phyloP scores from a whole-genome alignment of 1,140 invertebrate genomes.

The Hetaerina americana region DNA sequence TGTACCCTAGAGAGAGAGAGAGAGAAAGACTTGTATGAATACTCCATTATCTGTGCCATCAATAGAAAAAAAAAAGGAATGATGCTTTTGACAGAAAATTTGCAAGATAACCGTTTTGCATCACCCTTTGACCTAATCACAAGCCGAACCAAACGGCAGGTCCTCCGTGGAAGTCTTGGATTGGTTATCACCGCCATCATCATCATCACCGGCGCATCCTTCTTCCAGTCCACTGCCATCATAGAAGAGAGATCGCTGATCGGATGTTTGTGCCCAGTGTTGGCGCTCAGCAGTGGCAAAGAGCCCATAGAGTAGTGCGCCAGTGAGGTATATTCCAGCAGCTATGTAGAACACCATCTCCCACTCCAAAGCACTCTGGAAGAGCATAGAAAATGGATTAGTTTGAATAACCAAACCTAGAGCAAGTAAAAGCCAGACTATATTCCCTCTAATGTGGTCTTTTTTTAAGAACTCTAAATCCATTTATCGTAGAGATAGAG shows the following conservation, averaged over 20 bases:
- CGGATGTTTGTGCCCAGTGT: conserved; percentile 23
- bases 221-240: not conserved
- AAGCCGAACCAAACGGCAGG: conserved; percentile 13
- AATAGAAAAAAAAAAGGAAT: too few relatives aligned
- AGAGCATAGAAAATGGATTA: too few relatives aligned
- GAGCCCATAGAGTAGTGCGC: conserved; percentile 31
- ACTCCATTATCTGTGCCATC: too few relatives aligned
- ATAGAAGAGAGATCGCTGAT: conserved; percentile 3
- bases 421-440: too few relatives aligned
- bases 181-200: conserved; percentile 9
- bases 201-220: not conserved
- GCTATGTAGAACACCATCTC: conserved; percentile 36
- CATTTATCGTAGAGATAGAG: too few relatives aligned
- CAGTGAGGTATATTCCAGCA: conserved; percentile 30
- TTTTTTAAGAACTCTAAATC: too few relatives aligned
- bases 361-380: conserved; percentile 33
- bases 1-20: too few relatives aligned
- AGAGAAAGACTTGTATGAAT: too few relatives aligned
- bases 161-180: conserved; percentile 13
- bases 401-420: too few relatives aligned
- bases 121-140: not conserved
- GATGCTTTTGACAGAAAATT: too few relatives aligned
- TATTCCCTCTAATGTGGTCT: too few relatives aligned
- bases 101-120: too few relatives aligned
- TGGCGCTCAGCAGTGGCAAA: conserved; percentile 35